Conservation (phyloP, 1,140 invertebrate genomes). For the Sarcophaga peregrina region DNA sequence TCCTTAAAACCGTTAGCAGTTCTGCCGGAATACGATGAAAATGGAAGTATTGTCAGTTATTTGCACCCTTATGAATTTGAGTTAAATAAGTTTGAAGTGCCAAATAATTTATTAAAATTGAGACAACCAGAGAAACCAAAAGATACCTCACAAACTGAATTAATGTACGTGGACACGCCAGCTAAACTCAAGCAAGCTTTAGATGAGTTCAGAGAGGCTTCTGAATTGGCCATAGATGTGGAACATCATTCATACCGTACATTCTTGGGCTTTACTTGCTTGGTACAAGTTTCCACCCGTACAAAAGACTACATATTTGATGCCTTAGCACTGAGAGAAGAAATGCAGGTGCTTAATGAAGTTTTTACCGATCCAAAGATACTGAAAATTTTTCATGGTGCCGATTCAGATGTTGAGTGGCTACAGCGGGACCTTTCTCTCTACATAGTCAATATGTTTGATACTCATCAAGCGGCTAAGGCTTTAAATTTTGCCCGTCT, state of each 20-base stretch:
- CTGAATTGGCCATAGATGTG: constrained; percentile 87
- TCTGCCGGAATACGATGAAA: constrained; percentile 74
- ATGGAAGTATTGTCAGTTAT: constrained; percentile 74
- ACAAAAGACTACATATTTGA: constrained; percentile 93
- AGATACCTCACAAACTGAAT: constrained; percentile 73
- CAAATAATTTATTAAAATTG: constrained; percentile 67
- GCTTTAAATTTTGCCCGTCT: constrained; percentile 77
- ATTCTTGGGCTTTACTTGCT: constrained; percentile 88
- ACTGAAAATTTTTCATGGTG: constrained; percentile 96
- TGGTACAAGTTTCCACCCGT: constrained; percentile 93
- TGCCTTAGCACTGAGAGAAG: constrained; percentile 82
- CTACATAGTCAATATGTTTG: constrained; percentile 98
- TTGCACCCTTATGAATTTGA: constrained; percentile 93
- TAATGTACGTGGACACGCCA: constrained; percentile 77
- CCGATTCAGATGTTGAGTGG: constrained; percentile 91
- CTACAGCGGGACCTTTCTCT: constrained; percentile 94
- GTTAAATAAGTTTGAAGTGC: constrained; percentile 76
- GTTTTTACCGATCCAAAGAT: constrained; percentile 92
- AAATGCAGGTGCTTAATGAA: constrained; percentile 88
- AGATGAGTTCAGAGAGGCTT: constrained; percentile 72
- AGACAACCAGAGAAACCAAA: constrained; percentile 64
- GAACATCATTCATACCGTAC: constrained; percentile 89
- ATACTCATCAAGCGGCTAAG: constrained; percentile 90
- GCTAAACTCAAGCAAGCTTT: constrained; percentile 76
- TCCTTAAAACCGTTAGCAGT: constrained; percentile 83